Conservation (phyloP, 2,888 invertebrate species). For the Tipula vernalis region DNA sequence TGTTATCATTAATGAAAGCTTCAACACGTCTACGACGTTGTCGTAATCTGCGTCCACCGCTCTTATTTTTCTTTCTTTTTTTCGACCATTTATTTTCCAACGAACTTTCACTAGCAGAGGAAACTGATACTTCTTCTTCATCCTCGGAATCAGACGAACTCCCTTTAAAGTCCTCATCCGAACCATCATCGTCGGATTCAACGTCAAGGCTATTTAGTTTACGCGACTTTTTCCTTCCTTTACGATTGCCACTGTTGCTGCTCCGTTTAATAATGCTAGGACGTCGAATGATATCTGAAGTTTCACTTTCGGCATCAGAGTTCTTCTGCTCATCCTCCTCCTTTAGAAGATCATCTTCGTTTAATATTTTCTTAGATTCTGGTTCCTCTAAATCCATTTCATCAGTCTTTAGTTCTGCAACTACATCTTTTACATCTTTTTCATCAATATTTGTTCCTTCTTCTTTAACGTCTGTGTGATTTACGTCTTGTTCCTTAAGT, state of each 20-base stretch:
- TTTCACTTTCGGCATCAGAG: conserved; percentile 29
- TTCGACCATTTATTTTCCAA: conserved; percentile 24
- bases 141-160: conserved; percentile 43
- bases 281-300: conserved; percentile 25
- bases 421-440: conserved; percentile 17
- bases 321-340: conserved; percentile 22
- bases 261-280: background rate
- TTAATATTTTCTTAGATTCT: conserved; percentile 21
- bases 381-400: background rate
- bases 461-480: conserved; percentile 22
- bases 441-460: conserved; percentile 21
- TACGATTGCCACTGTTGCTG: conserved; percentile 15
- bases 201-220: conserved; percentile 70
- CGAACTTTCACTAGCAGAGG: conserved; percentile 43
- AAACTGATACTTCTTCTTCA: conserved; percentile 43
- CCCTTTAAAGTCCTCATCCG: conserved; percentile 83
- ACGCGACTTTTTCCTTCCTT: conserved; percentile 49
- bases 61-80: conserved; percentile 39
- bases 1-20: conserved; percentile 40
- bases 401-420: conserved; percentile 20
- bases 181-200: conserved; percentile 70
- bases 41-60: conserved; percentile 36
- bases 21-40: conserved; percentile 28
- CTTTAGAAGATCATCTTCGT: conserved; percentile 28
- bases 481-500: conserved; percentile 23